phyloP scores from a whole-genome alignment of 2,888 invertebrate genomes.

The Clistopyga incitator region DNA sequence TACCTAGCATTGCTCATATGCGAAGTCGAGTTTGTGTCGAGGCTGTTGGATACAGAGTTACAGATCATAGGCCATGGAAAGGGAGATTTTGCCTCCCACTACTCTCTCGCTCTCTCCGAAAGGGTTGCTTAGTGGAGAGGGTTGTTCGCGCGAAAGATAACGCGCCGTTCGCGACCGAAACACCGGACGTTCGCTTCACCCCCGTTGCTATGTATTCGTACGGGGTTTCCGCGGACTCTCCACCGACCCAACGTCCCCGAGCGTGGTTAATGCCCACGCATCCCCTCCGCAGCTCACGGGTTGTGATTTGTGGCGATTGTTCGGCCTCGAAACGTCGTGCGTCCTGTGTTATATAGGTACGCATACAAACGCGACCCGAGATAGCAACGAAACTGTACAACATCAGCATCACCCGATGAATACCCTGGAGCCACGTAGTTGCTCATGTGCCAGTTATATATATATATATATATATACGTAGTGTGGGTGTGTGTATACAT shows the following conservation, averaged over 20 bases:
- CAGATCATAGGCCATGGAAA: constrained; percentile 36
- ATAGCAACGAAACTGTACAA: constrained; percentile 47
- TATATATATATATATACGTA: not conserved
- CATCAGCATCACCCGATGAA: constrained; percentile 58
- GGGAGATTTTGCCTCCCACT: not conserved
- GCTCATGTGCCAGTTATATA: not conserved
- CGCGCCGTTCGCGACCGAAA: constrained; percentile 49
- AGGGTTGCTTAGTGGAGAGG: constrained; percentile 14
- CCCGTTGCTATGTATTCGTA: constrained; percentile 26
- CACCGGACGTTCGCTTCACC: constrained; percentile 27
- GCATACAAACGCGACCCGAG: constrained; percentile 47
- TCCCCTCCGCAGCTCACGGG: constrained; percentile 46
- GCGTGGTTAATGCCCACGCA: constrained; percentile 71
- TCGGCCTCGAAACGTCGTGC: constrained; percentile 70
- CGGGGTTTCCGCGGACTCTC: constrained; percentile 20
- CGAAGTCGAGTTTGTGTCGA: not conserved
- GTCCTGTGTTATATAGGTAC: constrained; percentile 44
- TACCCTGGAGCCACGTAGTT: constrained; percentile 33
- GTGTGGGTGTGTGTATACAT: not conserved
- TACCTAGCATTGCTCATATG: constrained; percentile 30
- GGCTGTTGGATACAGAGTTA: constrained; percentile 28
- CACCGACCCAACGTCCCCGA: constrained; percentile 49
- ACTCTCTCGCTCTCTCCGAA: not conserved
- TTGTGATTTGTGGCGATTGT: constrained; percentile 77
- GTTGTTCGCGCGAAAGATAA: constrained; percentile 64